Conservation (phyloP, 2,113 vertebrate species). For the Petrocephalus microphthalmus region DNA sequence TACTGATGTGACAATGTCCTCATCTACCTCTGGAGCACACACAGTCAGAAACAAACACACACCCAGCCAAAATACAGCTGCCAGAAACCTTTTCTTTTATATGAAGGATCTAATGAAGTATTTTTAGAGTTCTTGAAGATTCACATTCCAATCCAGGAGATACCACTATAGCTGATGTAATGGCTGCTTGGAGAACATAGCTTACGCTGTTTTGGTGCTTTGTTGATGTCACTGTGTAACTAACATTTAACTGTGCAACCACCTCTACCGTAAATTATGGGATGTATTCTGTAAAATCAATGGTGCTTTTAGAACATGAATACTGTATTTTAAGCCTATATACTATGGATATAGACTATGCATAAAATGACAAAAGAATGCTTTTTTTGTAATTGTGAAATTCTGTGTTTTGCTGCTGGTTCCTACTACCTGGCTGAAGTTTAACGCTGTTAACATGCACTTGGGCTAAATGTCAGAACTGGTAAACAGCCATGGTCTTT, state of each 20-base stretch:
- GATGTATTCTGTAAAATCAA: conserved; percentile 52
- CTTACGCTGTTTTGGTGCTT: conserved; percentile 51
- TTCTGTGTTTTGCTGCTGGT: conserved; percentile 18
- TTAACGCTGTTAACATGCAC: background rate
- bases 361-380: conserved; percentile 30
- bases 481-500: background rate
- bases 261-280: conserved; percentile 27
- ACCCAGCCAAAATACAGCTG: background rate
- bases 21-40: conserved; percentile 46
- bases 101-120: no score
- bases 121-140: conserved; percentile 12
- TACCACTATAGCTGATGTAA: conserved; percentile 25
- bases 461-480: background rate
- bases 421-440: background rate
- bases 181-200: background rate
- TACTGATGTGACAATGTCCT: conserved; percentile 71
- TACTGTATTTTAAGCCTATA: conserved; percentile 31
- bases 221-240: conserved; percentile 42
- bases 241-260: background rate
- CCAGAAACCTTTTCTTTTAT: no score
- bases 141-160: conserved; percentile 20
- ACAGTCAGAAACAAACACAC: background rate
- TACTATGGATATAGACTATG: conserved; percentile 34
- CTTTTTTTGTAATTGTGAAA: conserved; percentile 28
- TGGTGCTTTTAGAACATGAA: conserved; percentile 39